phyloP scores from a whole-genome alignment of 1,140 invertebrate genomes.

The Trichomalopsis sarcophagae region DNA sequence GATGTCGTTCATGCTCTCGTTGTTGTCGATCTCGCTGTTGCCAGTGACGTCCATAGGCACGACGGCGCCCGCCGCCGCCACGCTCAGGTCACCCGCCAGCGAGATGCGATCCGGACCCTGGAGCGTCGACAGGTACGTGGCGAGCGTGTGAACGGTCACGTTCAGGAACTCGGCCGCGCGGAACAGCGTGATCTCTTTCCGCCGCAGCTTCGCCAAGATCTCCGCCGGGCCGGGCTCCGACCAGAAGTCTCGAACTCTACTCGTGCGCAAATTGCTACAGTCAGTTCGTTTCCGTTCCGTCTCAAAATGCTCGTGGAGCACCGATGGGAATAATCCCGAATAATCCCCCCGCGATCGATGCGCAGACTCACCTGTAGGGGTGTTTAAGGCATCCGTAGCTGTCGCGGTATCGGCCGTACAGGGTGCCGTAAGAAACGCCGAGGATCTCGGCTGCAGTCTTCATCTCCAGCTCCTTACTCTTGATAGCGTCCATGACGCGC shows the following conservation, averaged over 20 bases:
- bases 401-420: slow-evolving; percentile 91
- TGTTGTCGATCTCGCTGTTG: slow-evolving; percentile 68
- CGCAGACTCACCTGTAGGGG: slow-evolving; percentile 80
- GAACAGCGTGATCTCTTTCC: slow-evolving; percentile 83
- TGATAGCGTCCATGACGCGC: slow-evolving; percentile 90
- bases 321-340: no score
- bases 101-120: slow-evolving; percentile 75
- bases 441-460: slow-evolving; percentile 92
- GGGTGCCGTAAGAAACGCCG: slow-evolving; percentile 91
- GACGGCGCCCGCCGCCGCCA: slow-evolving; percentile 54
- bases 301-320: no score
- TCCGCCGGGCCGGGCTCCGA: slow-evolving; percentile 84
- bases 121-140: slow-evolving; percentile 81
- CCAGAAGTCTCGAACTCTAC: slow-evolving; percentile 85
- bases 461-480: slow-evolving; percentile 93
- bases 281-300: no score
- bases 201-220: slow-evolving; percentile 81
- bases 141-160: slow-evolving; percentile 82
- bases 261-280: background rate
- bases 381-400: slow-evolving; percentile 91
- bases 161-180: slow-evolving; percentile 84
- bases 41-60: slow-evolving; percentile 54
- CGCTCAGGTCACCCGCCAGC: slow-evolving; percentile 68
- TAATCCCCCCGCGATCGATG: background rate
- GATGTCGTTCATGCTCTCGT: slow-evolving; percentile 65